phyloP scores from a whole-genome alignment of 2,113 vertebrate genomes.

The Psilopsiagon aurifrons region DNA sequence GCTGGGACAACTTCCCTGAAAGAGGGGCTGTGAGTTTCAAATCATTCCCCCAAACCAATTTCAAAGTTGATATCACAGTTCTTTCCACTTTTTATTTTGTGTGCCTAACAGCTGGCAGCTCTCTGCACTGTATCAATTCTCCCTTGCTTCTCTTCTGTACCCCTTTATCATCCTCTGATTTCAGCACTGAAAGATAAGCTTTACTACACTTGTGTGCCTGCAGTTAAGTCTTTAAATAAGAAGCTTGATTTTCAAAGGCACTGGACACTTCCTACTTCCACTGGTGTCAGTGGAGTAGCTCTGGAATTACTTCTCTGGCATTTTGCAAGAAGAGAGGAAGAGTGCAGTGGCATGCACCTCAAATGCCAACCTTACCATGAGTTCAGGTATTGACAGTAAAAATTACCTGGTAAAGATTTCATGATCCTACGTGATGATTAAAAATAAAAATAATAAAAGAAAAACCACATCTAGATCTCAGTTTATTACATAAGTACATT shows the following conservation, averaged over 20 bases:
- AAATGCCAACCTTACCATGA: accelerated
- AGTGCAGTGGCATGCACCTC: background rate
- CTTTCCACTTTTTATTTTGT: background rate
- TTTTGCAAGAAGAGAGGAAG: background rate
- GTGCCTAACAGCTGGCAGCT: background rate
- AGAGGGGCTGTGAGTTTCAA: background rate
- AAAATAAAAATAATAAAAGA: background rate
- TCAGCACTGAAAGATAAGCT: background rate
- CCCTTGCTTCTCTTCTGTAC: background rate
- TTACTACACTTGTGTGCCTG: background rate
- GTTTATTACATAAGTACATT: background rate
- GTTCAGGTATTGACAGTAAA: background rate
- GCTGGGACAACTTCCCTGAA: background rate
- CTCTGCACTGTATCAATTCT: background rate
- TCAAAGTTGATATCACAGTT: background rate
- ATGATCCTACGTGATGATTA: background rate
- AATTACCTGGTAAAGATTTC: background rate
- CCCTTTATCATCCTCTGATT: background rate
- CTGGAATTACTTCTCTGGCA: background rate
- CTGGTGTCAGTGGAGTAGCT: background rate
- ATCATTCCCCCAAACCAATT: background rate
- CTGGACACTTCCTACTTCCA: background rate
- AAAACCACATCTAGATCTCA: background rate
- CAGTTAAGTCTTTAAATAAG: background rate
- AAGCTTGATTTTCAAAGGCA: background rate